These are phyloP conservation scores for Labia minor DNA, from an alignment of 2,888 invertebrate genomes.

Conservation along the genomic window DNA sequence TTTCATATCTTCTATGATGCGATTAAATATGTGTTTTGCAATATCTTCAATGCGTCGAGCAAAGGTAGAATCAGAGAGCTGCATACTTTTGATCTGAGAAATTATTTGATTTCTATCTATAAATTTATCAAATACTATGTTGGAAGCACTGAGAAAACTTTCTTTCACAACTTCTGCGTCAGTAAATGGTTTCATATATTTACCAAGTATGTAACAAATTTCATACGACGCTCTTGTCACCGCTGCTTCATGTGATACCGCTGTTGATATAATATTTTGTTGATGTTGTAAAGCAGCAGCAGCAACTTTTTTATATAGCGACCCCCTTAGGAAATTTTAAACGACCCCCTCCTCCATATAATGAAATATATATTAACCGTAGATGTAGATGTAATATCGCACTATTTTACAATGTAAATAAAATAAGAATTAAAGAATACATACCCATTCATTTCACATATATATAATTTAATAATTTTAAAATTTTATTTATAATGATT, in stretches of 20 bases:
- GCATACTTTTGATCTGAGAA: not conserved
- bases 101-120: not conserved
- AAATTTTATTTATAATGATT: too few species aligned
- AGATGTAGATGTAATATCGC: too few species aligned
- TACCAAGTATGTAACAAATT: not conserved
- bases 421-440: too few species aligned
- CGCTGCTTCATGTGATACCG: not conserved
- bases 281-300: not conserved
- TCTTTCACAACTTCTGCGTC: conserved; percentile 4
- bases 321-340: too few species aligned
- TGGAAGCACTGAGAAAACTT: not conserved
- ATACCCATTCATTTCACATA: too few species aligned
- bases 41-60: not conserved
- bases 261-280: not conserved
- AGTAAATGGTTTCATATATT: conserved; percentile 9
- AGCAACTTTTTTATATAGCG: too few species aligned
- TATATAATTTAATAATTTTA: too few species aligned
- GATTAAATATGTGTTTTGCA: not conserved
- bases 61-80: conserved; percentile 8
- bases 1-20: not conserved
- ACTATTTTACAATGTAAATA: too few species aligned
- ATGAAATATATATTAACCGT: too few species aligned
- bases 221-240: conserved; percentile 5
- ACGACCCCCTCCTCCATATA: too few species aligned
- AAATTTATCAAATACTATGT: not conserved